These are phyloP conservation scores for Tinea trinotella DNA, from an alignment of 2,888 invertebrate species.

Conservation along the genomic window DNA sequence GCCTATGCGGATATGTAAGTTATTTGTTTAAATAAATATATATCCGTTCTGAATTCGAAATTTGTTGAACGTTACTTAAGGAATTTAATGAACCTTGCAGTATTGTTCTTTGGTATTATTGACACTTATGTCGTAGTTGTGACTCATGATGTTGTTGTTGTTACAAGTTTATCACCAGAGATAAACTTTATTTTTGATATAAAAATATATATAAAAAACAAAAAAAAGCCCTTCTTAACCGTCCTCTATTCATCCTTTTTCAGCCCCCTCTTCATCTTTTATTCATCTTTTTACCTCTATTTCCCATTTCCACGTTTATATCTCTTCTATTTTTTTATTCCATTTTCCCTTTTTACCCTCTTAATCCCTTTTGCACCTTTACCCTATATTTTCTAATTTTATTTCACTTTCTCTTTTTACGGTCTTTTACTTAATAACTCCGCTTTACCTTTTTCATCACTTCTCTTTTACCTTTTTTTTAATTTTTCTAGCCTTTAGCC, in stretches of 20 bases:
- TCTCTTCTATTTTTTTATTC: neutral
- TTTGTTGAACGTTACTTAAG: neutral
- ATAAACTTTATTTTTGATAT: neutral
- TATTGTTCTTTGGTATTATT: neutral
- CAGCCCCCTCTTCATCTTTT: neutral
- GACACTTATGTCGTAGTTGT: neutral
- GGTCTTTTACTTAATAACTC: too few relatives aligned
- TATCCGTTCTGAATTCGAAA: neutral
- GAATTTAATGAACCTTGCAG: neutral
- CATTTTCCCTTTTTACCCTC: too few relatives aligned
- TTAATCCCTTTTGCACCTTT: too few relatives aligned
- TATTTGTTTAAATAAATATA: too few relatives aligned
- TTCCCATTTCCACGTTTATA: neutral
- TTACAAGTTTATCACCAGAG: neutral
- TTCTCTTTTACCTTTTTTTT: neutral
- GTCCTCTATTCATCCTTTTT: too few relatives aligned
- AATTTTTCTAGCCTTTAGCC: neutral
- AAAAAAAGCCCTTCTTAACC: neutral
- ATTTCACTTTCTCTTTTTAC: too few relatives aligned
- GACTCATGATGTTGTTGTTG: neutral
- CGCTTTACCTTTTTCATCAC: neutral
- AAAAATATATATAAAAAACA: neutral
- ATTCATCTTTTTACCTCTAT: neutral
- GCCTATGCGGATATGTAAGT: neutral
- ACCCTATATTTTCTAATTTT: too few relatives aligned